These are phyloP conservation scores for Yponomeuta plumbellus DNA, from an alignment of 2,888 invertebrate genomes.

Conservation along the genomic window DNA sequence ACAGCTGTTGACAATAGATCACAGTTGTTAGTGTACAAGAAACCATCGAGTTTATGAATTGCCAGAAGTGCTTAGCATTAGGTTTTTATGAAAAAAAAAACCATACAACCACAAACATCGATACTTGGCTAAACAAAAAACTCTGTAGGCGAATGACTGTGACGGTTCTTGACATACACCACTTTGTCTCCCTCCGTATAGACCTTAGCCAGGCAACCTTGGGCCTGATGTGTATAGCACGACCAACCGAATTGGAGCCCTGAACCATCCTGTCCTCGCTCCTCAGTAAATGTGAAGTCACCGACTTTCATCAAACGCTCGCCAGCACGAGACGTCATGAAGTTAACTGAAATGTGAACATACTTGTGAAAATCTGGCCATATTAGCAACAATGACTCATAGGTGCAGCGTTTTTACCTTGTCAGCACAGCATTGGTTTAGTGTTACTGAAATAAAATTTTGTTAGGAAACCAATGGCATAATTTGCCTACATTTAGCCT, in stretches of 20 bases:
- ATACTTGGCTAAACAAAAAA: slow-evolving; percentile 54
- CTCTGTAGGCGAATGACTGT: slow-evolving; percentile 66
- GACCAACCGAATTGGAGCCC: slow-evolving; percentile 40
- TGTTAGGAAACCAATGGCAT: too few species aligned
- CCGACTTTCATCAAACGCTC: slow-evolving; percentile 61
- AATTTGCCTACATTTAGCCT: too few species aligned
- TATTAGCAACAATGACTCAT: too few species aligned
- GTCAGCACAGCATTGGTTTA: too few species aligned
- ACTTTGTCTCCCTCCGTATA: slow-evolving; percentile 52
- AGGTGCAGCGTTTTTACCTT: too few species aligned
- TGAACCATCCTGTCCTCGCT: slow-evolving; percentile 31
- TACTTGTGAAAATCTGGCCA: neutral
- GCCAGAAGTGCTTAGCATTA: too few species aligned
- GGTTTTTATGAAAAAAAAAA: too few species aligned
- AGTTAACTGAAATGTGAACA: slow-evolving; percentile 49
- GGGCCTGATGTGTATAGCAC: slow-evolving; percentile 57
- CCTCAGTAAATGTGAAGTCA: slow-evolving; percentile 57
- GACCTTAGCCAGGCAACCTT: slow-evolving; percentile 57
- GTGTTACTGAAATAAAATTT: too few species aligned
- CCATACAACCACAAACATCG: too few species aligned
- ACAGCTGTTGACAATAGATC: too few species aligned
- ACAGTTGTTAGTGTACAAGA: too few species aligned
- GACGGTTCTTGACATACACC: slow-evolving; percentile 52
- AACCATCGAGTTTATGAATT: too few species aligned
- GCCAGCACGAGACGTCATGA: slow-evolving; percentile 63